phyloP scores from a whole-genome alignment of 2,797 vertebrate genomes.

The Enoplosus armatus region DNA sequence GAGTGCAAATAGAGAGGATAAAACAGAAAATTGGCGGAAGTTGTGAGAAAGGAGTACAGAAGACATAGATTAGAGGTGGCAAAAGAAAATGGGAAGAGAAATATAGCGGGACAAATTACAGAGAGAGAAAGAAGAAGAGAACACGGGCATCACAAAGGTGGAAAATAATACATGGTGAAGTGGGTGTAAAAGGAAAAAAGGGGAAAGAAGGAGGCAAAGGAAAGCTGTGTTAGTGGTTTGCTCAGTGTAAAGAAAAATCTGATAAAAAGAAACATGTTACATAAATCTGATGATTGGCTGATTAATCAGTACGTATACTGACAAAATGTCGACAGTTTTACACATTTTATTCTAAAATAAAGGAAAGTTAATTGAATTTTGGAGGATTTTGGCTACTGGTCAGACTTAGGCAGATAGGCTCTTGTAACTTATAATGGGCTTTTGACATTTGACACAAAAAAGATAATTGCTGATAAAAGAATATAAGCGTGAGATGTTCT shows the following conservation, averaged over 20 bases:
- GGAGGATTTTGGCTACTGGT: not conserved
- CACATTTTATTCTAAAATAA: not conserved
- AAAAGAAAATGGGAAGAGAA: constrained; percentile 34
- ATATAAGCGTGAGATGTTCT: not conserved
- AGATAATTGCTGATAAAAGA: not conserved
- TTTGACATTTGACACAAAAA: not conserved
- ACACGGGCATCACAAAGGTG: not conserved
- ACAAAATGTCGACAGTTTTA: not conserved
- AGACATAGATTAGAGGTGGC: constrained; percentile 36
- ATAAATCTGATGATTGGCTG: not conserved
- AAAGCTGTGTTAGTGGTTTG: constrained; percentile 4
- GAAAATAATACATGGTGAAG: constrained; percentile 12
- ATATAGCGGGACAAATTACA: constrained; percentile 44
- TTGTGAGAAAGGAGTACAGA: constrained; percentile 20
- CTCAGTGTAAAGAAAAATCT: not conserved
- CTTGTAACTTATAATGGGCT: not conserved
- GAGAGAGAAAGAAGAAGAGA: constrained; percentile 9
- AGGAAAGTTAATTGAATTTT: not conserved
- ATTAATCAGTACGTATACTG: not conserved
- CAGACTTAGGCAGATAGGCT: not conserved
- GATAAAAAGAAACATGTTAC: not conserved
- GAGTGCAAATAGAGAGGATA: constrained; percentile 7
- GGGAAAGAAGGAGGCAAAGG: not conserved
- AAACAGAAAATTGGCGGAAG: constrained; percentile 13
- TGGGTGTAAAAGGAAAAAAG: constrained; percentile 6